Percentiles rank a stretch among this genome's conserved stretches.
Conservation (phyloP, 1,140 invertebrate species). For the Microvelia longipes region DNA sequence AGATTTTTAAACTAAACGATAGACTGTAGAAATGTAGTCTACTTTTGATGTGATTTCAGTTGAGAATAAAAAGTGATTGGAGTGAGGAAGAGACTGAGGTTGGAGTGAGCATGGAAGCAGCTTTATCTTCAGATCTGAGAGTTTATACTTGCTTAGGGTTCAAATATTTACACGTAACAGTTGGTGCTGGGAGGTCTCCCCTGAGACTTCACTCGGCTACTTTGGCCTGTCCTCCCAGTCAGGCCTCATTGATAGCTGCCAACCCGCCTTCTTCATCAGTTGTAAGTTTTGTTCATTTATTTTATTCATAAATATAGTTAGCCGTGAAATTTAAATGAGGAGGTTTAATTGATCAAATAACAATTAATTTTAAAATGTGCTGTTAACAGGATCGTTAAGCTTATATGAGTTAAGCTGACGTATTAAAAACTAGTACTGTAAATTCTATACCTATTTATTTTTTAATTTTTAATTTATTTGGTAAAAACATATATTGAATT, state of each 20-base stretch:
- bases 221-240: conserved; percentile 23
- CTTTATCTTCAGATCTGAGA: conserved; percentile 59
- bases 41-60: no score
- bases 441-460: no score
- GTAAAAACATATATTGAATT: no score
- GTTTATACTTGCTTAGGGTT: conserved; percentile 64
- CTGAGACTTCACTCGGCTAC: conserved; percentile 32
- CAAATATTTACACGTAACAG: conserved; percentile 63
- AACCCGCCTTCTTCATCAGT: conserved; percentile 16
- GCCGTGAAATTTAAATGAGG: background rate
- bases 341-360: no score
- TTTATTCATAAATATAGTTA: conserved; percentile 17
- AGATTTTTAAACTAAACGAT: no score
- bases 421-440: no score
- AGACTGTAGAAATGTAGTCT: no score
- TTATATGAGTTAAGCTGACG: no score
- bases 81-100: conserved; percentile 46
- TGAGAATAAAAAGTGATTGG: conserved; percentile 59
- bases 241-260: conserved; percentile 12
- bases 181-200: conserved; percentile 46
- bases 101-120: conserved; percentile 59
- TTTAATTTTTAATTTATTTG: no score
- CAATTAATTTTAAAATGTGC: no score
- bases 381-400: no score
- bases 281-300: conserved; percentile 9